Conservation (phyloP, 1,140 invertebrate genomes). For the Phenacoccus solenopsis region DNA sequence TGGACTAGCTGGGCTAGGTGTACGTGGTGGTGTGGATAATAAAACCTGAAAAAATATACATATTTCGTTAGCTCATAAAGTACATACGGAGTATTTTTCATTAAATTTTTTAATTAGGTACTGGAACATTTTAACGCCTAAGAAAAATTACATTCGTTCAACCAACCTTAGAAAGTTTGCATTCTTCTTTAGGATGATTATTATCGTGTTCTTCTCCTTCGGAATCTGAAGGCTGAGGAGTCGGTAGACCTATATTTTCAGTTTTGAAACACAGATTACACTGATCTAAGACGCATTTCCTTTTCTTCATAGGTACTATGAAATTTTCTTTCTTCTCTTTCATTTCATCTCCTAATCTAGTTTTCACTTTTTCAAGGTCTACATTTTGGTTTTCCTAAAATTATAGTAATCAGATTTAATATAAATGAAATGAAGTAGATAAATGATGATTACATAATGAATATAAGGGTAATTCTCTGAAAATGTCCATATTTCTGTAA, state of each 20-base stretch:
- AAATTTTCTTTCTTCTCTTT: slow-evolving; percentile 25
- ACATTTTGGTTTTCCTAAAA: slow-evolving; percentile 25
- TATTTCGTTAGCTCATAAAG: too few relatives aligned
- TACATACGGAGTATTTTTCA: background rate
- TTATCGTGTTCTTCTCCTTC: slow-evolving; percentile 35
- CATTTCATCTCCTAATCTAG: slow-evolving; percentile 28
- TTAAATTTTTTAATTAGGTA: too few relatives aligned
- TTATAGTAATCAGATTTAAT: slow-evolving; percentile 20
- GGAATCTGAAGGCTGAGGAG: slow-evolving; percentile 39
- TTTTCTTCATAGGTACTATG: slow-evolving; percentile 26
- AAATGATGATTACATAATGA: too few relatives aligned
- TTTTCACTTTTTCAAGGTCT: slow-evolving; percentile 36
- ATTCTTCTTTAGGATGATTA: background rate
- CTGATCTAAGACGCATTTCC: slow-evolving; percentile 28
- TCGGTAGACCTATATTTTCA: slow-evolving; percentile 30
- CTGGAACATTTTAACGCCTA: background rate
- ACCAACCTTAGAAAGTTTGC: background rate
- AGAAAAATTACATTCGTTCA: background rate
- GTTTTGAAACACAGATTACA: slow-evolving; percentile 21
- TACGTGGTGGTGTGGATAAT: slow-evolving; percentile 37
- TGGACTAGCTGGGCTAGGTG: slow-evolving; percentile 34
- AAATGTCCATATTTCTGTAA: too few relatives aligned
- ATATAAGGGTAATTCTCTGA: too few relatives aligned
- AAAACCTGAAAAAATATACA: slow-evolving; percentile 32
- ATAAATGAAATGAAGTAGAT: background rate